Evolutionary conservation across 2,888 invertebrate species (phyloP), one percentile per base, ranked within the genome.

Genomic region (Limnephilus auricula): DNA sequence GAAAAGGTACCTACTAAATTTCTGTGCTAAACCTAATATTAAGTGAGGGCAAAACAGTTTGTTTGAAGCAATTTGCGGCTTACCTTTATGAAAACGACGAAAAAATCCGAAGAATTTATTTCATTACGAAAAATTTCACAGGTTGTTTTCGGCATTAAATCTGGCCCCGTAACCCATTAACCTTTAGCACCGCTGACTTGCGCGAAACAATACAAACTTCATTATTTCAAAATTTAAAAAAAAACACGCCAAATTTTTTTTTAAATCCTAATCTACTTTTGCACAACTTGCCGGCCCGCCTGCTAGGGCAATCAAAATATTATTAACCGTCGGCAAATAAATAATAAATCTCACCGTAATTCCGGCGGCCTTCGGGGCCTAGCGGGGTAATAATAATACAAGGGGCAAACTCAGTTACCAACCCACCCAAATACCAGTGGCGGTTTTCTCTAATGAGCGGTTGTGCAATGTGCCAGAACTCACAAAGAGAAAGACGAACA

Each of bases 261-360:
- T 65, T n/a, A 65, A 65, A 65, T 82, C 34, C 65, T 65, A 65
- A 65, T 65, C 65, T 65, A 65, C 65, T 65, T 65, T 25, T 12
- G 85, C 30, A 30, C 85, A 85, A 30, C 45, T 31, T 45, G 85
- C 15, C 82, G 32, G 65, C 78, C 25, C 32, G 65, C 65, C 30
- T 32, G 65, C 87, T 87, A 30, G 25, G 65, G 87, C 50, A 87
- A 87, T 87, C 87, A 78, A 87, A 87, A 87, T 87, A 90, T 85
- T 90, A 90, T 90, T 90, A 90, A 90, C 83, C 90, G 79, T 79
- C 79, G 5, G 79, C 86, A 90, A 90, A 86, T 78, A 90, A 86
- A 90, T 90, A 65, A 65, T 65, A 90, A 90, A 90, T 90, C 90
- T 25, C 79, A 78, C 40, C 90, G 30, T 79, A 86, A 90, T 86